These are phyloP conservation scores for Drosophila koepferae DNA, from an alignment of 2,888 invertebrate genomes.

Conservation along the genomic window DNA sequence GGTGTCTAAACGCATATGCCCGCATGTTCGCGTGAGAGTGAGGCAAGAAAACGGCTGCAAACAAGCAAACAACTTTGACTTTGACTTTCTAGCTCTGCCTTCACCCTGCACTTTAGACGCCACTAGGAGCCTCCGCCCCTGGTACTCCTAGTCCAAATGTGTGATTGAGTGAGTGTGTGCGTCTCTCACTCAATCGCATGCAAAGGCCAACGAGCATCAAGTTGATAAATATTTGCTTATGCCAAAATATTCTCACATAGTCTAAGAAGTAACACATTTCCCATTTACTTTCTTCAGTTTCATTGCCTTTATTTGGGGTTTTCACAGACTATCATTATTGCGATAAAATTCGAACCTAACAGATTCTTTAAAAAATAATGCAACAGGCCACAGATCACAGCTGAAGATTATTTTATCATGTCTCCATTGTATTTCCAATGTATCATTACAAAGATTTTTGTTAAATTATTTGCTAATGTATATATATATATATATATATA, in stretches of 20 bases:
- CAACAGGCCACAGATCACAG: too few relatives aligned
- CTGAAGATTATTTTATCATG: too few relatives aligned
- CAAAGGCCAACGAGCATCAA: slow-evolving; percentile 67
- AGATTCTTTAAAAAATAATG: not conserved
- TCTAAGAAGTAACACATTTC: slow-evolving; percentile 55
- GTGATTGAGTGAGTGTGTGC: not conserved
- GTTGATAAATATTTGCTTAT: slow-evolving; percentile 72
- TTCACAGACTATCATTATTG: not conserved
- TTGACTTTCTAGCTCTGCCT: slow-evolving; percentile 66
- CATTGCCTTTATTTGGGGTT: slow-evolving; percentile 2
- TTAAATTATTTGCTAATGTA: too few relatives aligned
- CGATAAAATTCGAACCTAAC: too few relatives aligned
- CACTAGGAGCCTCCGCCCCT: not conserved
- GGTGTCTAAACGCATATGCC: slow-evolving; percentile 21
- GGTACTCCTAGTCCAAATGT: not conserved
- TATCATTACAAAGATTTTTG: too few relatives aligned
- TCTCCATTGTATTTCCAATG: too few relatives aligned
- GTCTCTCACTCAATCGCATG: slow-evolving; percentile 47
- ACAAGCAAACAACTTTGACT: slow-evolving; percentile 72
- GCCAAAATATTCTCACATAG: slow-evolving; percentile 73
- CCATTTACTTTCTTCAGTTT: slow-evolving; percentile 36
- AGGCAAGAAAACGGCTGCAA: slow-evolving; percentile 39
- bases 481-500: too few relatives aligned
- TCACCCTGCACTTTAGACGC: slow-evolving; percentile 40
- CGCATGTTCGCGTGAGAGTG: not conserved